Evolutionary conservation across 2,797 vertebrate genomes (phyloP).

Genomic region (Sebastes minor): DNA sequence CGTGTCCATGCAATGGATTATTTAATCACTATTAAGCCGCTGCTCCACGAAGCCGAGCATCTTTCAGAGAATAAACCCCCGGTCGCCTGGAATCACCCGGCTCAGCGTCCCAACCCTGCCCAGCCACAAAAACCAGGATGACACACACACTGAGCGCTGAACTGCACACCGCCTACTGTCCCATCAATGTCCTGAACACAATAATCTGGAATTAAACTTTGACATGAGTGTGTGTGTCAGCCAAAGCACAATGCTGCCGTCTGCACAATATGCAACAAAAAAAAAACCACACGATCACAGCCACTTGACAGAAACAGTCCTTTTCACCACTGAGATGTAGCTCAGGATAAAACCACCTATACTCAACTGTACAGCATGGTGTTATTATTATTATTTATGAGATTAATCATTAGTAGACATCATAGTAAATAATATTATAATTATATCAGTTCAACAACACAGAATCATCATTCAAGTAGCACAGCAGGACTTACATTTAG

Average conservation of each 20-base stretch:
- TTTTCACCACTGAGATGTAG: neutral
- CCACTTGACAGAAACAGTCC: neutral
- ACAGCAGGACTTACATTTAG: slow-evolving; percentile 62
- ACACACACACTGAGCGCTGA: neutral
- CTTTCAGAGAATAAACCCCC: slow-evolving; percentile 32
- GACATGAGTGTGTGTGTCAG: neutral
- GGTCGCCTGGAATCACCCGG: slow-evolving; percentile 1
- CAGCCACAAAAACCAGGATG: neutral
- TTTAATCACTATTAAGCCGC: slow-evolving; percentile 41
- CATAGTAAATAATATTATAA: neutral
- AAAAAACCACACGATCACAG: neutral
- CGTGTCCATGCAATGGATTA: slow-evolving; percentile 25
- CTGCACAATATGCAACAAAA: neutral
- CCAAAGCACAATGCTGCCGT: neutral
- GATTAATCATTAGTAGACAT: neutral
- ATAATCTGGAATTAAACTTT: slow-evolving; percentile 59
- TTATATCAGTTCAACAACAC: neutral
- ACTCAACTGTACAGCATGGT: neutral
- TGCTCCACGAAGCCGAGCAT: slow-evolving; percentile 18
- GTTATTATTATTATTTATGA: neutral
- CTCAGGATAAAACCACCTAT: neutral
- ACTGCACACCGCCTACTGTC: neutral
- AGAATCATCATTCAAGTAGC: fast-evolving
- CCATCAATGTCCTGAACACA: slow-evolving; percentile 12
- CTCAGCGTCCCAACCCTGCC: neutral